Evolutionary conservation across 2,888 invertebrate genomes (phyloP), one percentile per base, ranked within the genome.

Genomic region (Apoda limacodes): DNA sequence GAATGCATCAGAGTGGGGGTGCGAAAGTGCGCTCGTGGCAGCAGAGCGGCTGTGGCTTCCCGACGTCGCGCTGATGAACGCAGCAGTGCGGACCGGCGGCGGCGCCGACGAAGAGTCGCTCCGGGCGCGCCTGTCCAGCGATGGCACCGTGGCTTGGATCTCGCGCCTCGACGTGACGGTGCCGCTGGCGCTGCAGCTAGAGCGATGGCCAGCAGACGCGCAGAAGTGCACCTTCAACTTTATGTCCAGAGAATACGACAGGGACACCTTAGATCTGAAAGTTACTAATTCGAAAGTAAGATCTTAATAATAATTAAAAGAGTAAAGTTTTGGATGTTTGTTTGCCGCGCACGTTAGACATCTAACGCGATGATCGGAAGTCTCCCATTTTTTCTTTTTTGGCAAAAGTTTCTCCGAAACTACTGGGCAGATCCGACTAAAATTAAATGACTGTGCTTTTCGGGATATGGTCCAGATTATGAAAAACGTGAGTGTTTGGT

Each of bases 41-140:
- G 85, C 85, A 35, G 87, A 87, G 59, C 89, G 90, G 55, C 78
- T 92, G 45, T 93, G 93, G 90, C 84, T 85, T 60, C 93, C 92
- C 3, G 92, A 90, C 61, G 74, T 92, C 36, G 82, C 83, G 39
- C 75, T 90, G 9, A 86, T 88, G 45, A 92, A 91, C 66, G 85
- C 85, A 66, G 86, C 88, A 39, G 5, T 6, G 5, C 35, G 36
- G 4, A 86, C 87, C 2, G 80, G 82, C 5, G 83, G 84, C 20
- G 82, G 78, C 22, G 78, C 82, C 6, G 80, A 85, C 21, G 86
- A 84, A 4, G 87, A 88, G 4, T 88, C 88, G 3, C 86, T 89
- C 4, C 83, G 87, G 2, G 87, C 87, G 39, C 86, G 90, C 37
- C 71, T 86, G 1, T 75, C 83, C 9, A 84, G 85, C 47, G 88